phyloP scores from a whole-genome alignment of 2,888 invertebrate species.

The Reticulitermes lucifugus region DNA sequence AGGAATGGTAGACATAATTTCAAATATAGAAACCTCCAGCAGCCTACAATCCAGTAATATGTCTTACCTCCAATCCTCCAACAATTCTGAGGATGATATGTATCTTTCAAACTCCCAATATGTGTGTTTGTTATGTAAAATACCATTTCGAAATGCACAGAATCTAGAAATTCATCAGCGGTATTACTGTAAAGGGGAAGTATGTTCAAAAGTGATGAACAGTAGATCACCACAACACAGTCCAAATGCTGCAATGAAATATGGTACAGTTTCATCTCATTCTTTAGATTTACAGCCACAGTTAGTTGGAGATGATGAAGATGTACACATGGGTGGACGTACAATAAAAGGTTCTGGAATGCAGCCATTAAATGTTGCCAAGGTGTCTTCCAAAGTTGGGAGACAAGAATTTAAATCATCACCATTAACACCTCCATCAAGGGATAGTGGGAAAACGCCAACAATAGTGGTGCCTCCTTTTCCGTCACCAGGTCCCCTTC shows the following conservation, averaged over 20 bases:
- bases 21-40: neutral
- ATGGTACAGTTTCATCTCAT: slow-evolving; percentile 3
- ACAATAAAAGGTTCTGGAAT: neutral
- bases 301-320: neutral
- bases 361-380: slow-evolving; percentile 1
- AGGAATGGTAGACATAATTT: neutral
- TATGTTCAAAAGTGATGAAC: slow-evolving; percentile 59
- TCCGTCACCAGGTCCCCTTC: slow-evolving; percentile 84
- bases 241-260: slow-evolving; percentile 28
- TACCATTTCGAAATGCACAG: slow-evolving; percentile 82
- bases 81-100: slow-evolving; percentile 8
- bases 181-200: slow-evolving; percentile 80
- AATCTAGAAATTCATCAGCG: slow-evolving; percentile 84
- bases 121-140: slow-evolving; percentile 82
- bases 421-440: slow-evolving; percentile 13
- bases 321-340: neutral
- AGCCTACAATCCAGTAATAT: neutral
- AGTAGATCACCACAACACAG: slow-evolving; percentile 43
- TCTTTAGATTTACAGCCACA: slow-evolving; percentile 6
- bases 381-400: slow-evolving; percentile 4
- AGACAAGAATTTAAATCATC: slow-evolving; percentile 26
- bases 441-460: slow-evolving; percentile 8
- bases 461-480: slow-evolving; percentile 66
- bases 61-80: neutral
- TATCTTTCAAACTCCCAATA: slow-evolving; percentile 65